These are phyloP conservation scores for Habrosyne pyritoides DNA, from an alignment of 2,888 invertebrate species.

Conservation along the genomic window DNA sequence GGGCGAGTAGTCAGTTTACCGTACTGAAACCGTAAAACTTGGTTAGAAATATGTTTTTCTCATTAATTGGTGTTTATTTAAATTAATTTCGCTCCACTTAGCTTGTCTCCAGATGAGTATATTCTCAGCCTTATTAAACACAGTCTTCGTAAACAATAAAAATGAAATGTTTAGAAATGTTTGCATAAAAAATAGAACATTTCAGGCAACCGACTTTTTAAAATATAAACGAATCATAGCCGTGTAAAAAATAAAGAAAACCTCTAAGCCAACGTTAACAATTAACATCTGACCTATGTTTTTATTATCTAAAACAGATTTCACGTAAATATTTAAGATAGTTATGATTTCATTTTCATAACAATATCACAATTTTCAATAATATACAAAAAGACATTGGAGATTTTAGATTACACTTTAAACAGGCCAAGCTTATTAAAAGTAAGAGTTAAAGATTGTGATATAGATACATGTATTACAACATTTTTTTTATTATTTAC, in stretches of 20 bases:
- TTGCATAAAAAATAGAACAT: not conserved
- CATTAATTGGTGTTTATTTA: not conserved
- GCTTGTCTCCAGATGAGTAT: not conserved
- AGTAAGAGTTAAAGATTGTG: constrained; percentile 71
- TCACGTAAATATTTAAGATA: constrained; percentile 62
- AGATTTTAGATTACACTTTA: constrained; percentile 74
- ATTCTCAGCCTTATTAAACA: constrained; percentile 28
- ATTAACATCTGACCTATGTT: constrained; percentile 52
- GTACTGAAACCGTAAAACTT: not conserved
- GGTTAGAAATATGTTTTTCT: not conserved
- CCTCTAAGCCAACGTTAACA: constrained; percentile 36
- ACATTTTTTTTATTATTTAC: constrained; percentile 62
- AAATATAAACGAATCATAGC: not conserved
- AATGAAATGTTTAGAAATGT: constrained; percentile 22
- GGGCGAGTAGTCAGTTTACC: not conserved
- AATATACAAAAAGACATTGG: constrained; percentile 79
- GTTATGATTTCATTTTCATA: constrained; percentile 71
- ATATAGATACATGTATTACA: constrained; percentile 55
- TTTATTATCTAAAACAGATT: constrained; percentile 51
- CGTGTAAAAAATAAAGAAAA: not conserved
- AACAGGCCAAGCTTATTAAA: constrained; percentile 80
- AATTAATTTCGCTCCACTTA: not conserved
- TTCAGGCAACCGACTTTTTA: not conserved
- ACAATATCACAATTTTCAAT: constrained; percentile 84
- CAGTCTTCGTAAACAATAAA: constrained; percentile 30